phyloP scores from a whole-genome alignment of 2,797 vertebrate species.

The Pagetopsis macropterus region DNA sequence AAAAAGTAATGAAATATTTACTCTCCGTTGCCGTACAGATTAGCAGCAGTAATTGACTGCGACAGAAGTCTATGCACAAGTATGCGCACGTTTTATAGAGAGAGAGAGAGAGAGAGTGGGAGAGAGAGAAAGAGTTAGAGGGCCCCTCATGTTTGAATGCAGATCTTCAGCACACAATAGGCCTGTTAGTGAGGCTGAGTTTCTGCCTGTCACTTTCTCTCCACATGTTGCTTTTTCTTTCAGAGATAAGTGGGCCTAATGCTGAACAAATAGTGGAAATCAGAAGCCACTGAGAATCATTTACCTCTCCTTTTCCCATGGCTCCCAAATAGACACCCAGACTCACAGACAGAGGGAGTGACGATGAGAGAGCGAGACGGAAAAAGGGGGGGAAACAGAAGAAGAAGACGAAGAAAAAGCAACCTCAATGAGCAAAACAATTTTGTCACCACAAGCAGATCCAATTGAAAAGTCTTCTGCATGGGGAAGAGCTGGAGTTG shows the following conservation, averaged over 20 bases:
- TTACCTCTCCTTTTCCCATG: constrained; percentile 98
- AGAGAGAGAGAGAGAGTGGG: constrained; percentile 32
- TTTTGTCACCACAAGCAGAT: constrained; percentile 98
- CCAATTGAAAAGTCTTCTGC: constrained; percentile 95
- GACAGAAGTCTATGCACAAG: constrained; percentile 83
- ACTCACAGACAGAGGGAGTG: constrained; percentile 81
- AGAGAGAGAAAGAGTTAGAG: constrained; percentile 81
- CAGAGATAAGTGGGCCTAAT: constrained; percentile 99
- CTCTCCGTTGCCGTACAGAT: constrained; percentile 98
- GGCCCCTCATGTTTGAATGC: constrained; percentile 97
- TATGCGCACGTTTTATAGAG: constrained; percentile 67
- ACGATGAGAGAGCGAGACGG: constrained; percentile 52
- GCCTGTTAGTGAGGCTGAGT: constrained; percentile 90
- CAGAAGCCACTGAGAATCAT: constrained; percentile 99
- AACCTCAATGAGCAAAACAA: constrained; percentile 89
- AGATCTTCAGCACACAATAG: constrained; percentile 92
- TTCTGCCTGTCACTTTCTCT: constrained; percentile 97
- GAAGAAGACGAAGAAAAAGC: constrained; percentile 61
- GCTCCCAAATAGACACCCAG: constrained; percentile 94
- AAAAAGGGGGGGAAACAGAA: constrained; percentile 22
- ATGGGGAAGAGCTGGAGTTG: constrained; percentile 90
- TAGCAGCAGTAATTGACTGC: constrained; percentile 99
- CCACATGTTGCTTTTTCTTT: constrained; percentile 99
- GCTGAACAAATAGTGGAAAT: constrained; percentile 99
- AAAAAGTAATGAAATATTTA: constrained; percentile 99